Conservation (phyloP, 2,888 invertebrate genomes). For the Apamea sordens region DNA sequence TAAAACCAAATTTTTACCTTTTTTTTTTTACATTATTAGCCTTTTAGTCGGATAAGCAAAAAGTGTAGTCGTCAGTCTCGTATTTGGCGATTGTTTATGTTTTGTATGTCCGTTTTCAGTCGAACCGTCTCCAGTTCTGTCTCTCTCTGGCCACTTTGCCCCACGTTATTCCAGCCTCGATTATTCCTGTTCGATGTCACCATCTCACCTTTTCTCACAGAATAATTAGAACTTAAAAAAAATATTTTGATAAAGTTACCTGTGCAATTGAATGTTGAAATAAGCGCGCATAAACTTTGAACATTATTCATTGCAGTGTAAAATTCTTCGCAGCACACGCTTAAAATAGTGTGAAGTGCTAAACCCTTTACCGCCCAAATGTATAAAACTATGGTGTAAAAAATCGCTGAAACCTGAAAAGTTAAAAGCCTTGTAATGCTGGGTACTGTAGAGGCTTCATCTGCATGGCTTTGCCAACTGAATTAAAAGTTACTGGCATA, state of each 20-base stretch:
- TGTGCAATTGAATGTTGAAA: slow-evolving; percentile 18
- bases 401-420: not conserved
- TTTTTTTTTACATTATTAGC: not conserved
- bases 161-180: too few relatives aligned
- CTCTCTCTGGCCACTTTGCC: not conserved
- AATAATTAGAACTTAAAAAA: not conserved
- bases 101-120: not conserved
- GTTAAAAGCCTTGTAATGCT: not conserved
- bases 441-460: not conserved
- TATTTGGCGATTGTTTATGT: not conserved
- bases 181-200: too few relatives aligned
- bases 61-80: not conserved
- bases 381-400: not conserved
- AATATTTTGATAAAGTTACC: not conserved
- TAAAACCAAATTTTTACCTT: slow-evolving; percentile 11
- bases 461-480: not conserved
- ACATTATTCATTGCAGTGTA: slow-evolving; percentile 26
- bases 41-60: not conserved
- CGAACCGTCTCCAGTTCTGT: not conserved
- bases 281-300: slow-evolving; percentile 11
- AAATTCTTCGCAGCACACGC: slow-evolving; percentile 23
- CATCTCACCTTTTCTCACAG: not conserved
- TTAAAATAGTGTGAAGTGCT: slow-evolving; percentile 27
- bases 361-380: slow-evolving; percentile 14
- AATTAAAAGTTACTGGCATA: not conserved